Evolutionary conservation across 1,140 invertebrate species (phyloP).

Genomic region (Bombus breviceps): DNA sequence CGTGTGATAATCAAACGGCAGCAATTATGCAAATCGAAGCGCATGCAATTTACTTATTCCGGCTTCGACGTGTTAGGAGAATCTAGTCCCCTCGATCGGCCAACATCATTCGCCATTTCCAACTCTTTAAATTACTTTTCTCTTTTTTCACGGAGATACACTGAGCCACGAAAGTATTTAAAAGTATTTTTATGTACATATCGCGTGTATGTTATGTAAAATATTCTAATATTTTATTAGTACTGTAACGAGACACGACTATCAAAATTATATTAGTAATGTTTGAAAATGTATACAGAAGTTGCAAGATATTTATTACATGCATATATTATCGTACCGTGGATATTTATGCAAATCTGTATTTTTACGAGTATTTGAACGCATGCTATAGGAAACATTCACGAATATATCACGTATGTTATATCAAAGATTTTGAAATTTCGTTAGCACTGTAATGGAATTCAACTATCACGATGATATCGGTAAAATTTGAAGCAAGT

Average conservation of each 20-base stretch:
- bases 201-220: background rate
- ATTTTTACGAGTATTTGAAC: background rate
- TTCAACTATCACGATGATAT: background rate
- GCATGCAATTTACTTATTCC: conserved; percentile 38
- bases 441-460: background rate
- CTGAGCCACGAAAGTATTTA: background rate
- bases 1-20: conserved; percentile 45
- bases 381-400: background rate
- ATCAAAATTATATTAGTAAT: background rate
- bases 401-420: background rate
- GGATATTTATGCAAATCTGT: background rate
- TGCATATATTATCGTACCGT: background rate
- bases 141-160: background rate
- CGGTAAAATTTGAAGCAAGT: too few relatives aligned
- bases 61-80: background rate
- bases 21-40: conserved; percentile 49
- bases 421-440: background rate
- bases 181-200: background rate
- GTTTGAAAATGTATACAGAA: background rate
- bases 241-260: background rate
- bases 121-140: background rate
- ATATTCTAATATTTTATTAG: background rate
- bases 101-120: background rate
- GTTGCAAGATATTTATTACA: background rate
- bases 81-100: too few relatives aligned